Evolutionary conservation across 2,113 vertebrate genomes (phyloP).

Genomic region (Laticauda colubrina): DNA sequence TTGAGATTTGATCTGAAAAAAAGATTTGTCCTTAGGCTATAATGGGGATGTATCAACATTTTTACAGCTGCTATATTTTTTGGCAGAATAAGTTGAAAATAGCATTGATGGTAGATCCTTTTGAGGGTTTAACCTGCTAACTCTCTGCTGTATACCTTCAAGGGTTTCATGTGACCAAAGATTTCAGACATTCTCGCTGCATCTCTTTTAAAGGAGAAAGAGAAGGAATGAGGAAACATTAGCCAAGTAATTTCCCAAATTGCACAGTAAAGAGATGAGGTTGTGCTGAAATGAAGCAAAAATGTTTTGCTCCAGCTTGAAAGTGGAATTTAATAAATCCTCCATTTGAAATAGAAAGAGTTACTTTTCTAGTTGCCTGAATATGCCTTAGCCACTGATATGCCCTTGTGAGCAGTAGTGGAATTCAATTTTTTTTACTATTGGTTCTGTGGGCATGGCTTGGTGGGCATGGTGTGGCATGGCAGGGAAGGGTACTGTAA

Average conservation of each 20-base stretch:
- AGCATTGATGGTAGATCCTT: not conserved
- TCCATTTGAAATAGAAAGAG: not conserved
- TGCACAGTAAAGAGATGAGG: not conserved
- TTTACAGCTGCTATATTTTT: not conserved
- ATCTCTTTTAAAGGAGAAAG: not conserved
- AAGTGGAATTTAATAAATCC: not conserved
- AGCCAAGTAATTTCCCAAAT: not conserved
- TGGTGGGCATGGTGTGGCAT: no score
- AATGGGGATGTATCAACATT: not conserved
- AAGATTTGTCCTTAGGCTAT: not conserved
- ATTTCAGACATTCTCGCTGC: not conserved
- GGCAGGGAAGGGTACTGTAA: no score
- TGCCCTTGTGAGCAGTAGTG: not conserved
- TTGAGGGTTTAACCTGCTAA: not conserved
- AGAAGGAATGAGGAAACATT: not conserved
- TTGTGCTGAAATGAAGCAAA: not conserved
- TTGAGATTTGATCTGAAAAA: not conserved
- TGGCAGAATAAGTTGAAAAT: not conserved
- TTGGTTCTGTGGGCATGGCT: no score
- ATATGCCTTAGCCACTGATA: not conserved
- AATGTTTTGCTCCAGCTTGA: not conserved
- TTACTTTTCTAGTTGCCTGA: not conserved
- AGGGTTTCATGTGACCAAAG: not conserved
- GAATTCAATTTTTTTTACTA: no score
- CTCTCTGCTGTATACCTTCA: not conserved